phyloP scores from a whole-genome alignment of 2,888 invertebrate species.

The Leucoma salicis region DNA sequence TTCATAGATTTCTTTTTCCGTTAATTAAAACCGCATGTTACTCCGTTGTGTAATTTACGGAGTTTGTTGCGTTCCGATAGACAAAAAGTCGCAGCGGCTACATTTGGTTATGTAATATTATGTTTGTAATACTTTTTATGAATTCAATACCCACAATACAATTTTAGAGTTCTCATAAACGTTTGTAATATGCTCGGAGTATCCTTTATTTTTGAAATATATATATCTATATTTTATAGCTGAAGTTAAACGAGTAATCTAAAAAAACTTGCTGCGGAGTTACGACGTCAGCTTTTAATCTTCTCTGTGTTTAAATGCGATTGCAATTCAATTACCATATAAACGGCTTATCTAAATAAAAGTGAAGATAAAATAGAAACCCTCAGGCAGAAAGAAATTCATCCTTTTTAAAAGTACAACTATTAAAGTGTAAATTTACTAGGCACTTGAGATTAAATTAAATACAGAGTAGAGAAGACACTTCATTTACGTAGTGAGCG shows the following conservation, averaged over 20 bases:
- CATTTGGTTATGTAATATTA: no score
- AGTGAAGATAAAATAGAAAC: not conserved
- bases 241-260: not conserved
- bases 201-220: no score
- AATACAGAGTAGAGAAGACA: slow-evolving; percentile 25
- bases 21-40: no score
- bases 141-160: no score
- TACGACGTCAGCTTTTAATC: slow-evolving; percentile 27
- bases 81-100: no score
- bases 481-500: slow-evolving; percentile 18
- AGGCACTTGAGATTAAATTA: slow-evolving; percentile 23
- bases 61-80: no score
- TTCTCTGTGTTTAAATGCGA: slow-evolving; percentile 23
- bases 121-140: no score
- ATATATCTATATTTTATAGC: no score
- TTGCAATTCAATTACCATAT: slow-evolving; percentile 38
- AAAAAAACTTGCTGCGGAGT: slow-evolving; percentile 16
- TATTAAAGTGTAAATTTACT: slow-evolving; percentile 24
- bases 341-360: slow-evolving; percentile 27
- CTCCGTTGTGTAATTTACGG: no score
- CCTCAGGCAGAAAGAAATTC: slow-evolving; percentile 11
- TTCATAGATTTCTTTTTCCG: no score
- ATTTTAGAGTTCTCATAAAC: no score
- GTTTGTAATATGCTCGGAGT: no score
- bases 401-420: slow-evolving; percentile 21